phyloP scores from a whole-genome alignment of 2,888 invertebrate species.

The Zaprionus obscuricornis region DNA sequence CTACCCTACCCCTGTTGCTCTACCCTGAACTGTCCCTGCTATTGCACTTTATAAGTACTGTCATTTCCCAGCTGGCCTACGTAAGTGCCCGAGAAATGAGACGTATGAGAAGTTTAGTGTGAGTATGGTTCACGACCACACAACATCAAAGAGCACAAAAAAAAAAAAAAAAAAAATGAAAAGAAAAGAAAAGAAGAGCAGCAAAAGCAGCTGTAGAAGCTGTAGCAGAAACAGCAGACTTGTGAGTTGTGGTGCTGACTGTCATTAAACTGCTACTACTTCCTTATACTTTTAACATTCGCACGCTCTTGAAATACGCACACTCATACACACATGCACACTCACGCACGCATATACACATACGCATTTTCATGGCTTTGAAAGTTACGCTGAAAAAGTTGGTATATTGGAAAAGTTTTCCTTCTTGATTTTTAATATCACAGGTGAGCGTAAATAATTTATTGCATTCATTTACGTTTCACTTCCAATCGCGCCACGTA shows the following conservation, averaged over 20 bases:
- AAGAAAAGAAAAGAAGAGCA: too few relatives aligned
- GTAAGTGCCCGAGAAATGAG: constrained; percentile 28
- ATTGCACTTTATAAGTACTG: constrained; percentile 11
- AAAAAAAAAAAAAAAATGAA: too few relatives aligned
- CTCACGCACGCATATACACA: not conserved
- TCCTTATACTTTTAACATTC: constrained; percentile 16
- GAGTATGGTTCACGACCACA: constrained; percentile 32
- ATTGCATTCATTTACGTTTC: constrained; percentile 80
- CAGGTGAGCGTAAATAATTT: constrained; percentile 80
- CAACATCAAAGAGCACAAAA: constrained; percentile 69
- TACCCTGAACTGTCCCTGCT: too few relatives aligned
- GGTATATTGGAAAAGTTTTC: constrained; percentile 80
- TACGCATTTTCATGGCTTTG: constrained; percentile 45
- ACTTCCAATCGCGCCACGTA: constrained; percentile 73
- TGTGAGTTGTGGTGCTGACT: constrained; percentile 48
- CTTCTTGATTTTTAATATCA: constrained; percentile 80
- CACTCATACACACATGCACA: constrained; percentile 1
- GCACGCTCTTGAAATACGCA: constrained; percentile 15
- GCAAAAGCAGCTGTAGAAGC: too few relatives aligned
- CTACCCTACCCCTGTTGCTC: too few relatives aligned
- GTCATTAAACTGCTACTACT: constrained; percentile 59
- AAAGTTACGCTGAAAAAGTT: constrained; percentile 67
- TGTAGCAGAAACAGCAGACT: constrained; percentile 15
- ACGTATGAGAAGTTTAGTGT: constrained; percentile 40
- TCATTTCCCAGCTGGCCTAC: constrained; percentile 19